Conservation (phyloP, 2,113 vertebrate species). For the Lichenostomus cassidix region DNA sequence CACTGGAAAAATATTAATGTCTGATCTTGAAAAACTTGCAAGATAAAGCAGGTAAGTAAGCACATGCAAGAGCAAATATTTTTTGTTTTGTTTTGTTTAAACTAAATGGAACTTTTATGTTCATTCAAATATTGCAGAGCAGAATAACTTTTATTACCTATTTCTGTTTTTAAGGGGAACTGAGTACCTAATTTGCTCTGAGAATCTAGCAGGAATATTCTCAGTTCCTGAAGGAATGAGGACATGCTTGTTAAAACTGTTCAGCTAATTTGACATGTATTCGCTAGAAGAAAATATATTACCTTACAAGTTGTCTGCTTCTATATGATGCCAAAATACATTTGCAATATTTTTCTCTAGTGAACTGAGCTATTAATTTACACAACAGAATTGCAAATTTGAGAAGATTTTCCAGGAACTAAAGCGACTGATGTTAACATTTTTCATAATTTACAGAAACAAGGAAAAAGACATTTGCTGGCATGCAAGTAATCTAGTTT, state of each 20-base stretch:
- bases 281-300: conserved; percentile 29
- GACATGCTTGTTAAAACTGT: conserved; percentile 38
- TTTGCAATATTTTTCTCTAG: conserved; percentile 22
- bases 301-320: conserved; percentile 43
- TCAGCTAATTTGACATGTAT: conserved; percentile 45
- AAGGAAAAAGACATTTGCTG: not conserved
- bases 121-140: not conserved
- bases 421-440: conserved; percentile 12
- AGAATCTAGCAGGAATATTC: not conserved
- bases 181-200: not conserved
- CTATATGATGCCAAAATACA: conserved; percentile 16
- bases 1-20: not conserved
- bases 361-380: conserved; percentile 48
- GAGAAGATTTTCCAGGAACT: not conserved
- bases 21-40: not conserved
- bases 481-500: not conserved
- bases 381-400: conserved; percentile 12
- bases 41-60: not conserved
- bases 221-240: conserved; percentile 42
- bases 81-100: not conserved
- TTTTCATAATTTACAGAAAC: not conserved
- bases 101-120: not conserved
- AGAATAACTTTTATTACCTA: not conserved
- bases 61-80: not conserved
- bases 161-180: not conserved